Base-by-base conservation (phyloP, 1,140 invertebrate genomes). In the Cydia amplana region DNA sequence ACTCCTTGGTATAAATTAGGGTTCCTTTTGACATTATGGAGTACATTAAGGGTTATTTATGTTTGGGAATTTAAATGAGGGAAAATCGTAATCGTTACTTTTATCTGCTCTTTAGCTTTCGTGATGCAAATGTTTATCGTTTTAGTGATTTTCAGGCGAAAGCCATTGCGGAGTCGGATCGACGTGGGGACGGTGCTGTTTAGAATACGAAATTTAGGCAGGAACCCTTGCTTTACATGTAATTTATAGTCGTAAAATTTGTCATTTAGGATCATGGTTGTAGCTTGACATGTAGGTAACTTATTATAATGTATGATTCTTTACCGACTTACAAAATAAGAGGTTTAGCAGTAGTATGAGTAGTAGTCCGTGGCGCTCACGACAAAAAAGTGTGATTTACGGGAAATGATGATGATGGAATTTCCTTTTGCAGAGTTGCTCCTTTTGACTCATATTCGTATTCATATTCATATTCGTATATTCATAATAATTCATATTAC, bases 1-100 rank as follows among this genome's bases (percentile, higher is more conserved):
- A 84, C 87, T 84, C n/a, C 49, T 74, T 10, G 36, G n/a, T 70
- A 70, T 70, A 70, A 70, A 70, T 36, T 65, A 77, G 75, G 77
- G 79, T 77, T 78, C 74, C 65, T 70, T 70, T 70, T 70, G 65
- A 70, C 65, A 70, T 70, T 36, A 67, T 1, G 23, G 63, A 67
- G 25, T 32, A 32, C 64, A 67, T 67, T 67, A 18, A 40, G 65
- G 65, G 28, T 70, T 36, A 70, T 70, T 70, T 70, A 70, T 70
- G 65, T n/a, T 70, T 60, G 7, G 36, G 65, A 70, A 70, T 36
- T 70, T 70, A 70, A 70, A 70, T 70, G 65, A 70, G 32, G 65
- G 28, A 70, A 70, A 43, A 70, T 40, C 65, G 32, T 70, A 70
- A 70, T 70, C 28, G 43, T 73, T 73, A 23, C 72, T 73, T 73